Conservation (phyloP, 2,113 vertebrate genomes). For the Rutilus rutilus region DNA sequence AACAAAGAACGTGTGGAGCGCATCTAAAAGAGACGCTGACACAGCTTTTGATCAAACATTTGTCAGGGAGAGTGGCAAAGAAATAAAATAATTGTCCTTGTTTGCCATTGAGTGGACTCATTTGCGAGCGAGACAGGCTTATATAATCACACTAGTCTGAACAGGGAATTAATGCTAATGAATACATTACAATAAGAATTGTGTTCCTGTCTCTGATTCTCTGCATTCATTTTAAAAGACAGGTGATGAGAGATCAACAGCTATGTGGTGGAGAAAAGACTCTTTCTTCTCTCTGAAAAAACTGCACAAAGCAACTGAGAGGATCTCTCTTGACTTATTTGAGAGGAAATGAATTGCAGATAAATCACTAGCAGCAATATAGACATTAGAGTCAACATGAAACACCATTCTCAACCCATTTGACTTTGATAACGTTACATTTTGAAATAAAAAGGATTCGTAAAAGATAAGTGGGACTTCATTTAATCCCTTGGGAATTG, state of each 20-base stretch:
- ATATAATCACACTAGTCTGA: conserved; percentile 73
- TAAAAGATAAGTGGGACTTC: not conserved
- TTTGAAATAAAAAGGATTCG: not conserved
- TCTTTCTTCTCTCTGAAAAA: conserved; percentile 64
- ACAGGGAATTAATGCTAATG: conserved; percentile 76
- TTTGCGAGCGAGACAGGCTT: conserved; percentile 68
- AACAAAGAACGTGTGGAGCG: conserved; percentile 48
- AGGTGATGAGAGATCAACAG: conserved; percentile 69
- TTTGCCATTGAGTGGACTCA: conserved; percentile 75
- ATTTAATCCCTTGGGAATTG: conserved; percentile 15
- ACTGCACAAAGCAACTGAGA: conserved; percentile 68
- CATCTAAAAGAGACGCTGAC: conserved; percentile 64
- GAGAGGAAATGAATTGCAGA: conserved; percentile 32
- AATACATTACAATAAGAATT: conserved; percentile 67
- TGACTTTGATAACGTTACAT: not conserved
- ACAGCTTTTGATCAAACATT: conserved; percentile 68
- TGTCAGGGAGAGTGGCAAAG: conserved; percentile 70
- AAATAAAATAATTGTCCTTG: conserved; percentile 81
- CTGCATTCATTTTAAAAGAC: conserved; percentile 67
- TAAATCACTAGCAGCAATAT: not conserved
- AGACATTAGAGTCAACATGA: conserved; percentile 1
- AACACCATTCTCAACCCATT: not conserved
- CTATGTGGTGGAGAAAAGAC: conserved; percentile 65
- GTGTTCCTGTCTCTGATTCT: conserved; percentile 66
- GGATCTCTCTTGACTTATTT: conserved; percentile 56